A percentile compares a stretch with the other conserved stretches of the same genome.
phyloP scores from a whole-genome alignment of 2,888 invertebrate species.

The Crocallis elinguaria region DNA sequence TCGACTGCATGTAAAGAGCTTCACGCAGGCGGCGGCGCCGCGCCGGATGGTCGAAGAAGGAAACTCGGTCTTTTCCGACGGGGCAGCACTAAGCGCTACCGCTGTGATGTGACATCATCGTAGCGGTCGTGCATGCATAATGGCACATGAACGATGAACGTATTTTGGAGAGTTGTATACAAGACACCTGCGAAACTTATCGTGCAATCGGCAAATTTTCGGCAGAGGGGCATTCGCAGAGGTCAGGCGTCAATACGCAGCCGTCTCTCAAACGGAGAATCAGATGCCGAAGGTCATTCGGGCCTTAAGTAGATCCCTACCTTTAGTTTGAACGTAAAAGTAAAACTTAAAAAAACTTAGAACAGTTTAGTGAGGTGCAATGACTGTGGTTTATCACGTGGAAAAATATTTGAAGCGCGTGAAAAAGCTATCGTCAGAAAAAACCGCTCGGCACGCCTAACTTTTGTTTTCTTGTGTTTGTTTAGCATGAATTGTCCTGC shows the following conservation, averaged over 20 bases:
- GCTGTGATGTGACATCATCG: conserved; percentile 22
- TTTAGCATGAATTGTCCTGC: conserved; percentile 14
- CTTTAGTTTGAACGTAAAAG: no score
- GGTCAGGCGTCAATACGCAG: no score
- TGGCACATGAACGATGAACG: conserved; percentile 9
- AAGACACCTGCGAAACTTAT: neutral
- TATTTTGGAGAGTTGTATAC: conserved; percentile 2
- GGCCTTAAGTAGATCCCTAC: no score
- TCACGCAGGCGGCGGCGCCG: no score
- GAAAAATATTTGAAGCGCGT: neutral
- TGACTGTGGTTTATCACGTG: no score
- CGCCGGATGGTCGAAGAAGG: conserved; percentile 48
- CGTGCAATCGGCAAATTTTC: no score
- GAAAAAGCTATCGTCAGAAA: neutral
- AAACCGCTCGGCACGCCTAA: conserved; percentile 4
- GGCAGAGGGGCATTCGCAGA: no score
- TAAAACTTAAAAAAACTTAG: no score
- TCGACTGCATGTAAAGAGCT: no score
- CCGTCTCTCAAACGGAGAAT: no score
- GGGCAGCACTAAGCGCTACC: conserved; percentile 27
- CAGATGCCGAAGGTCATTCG: no score
- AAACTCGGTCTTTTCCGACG: conserved; percentile 13
- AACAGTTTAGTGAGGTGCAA: no score
- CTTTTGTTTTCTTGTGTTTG: conserved; percentile 13
- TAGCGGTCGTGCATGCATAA: conserved; percentile 13